Evolutionary conservation across 2,113 vertebrate genomes (phyloP), one percentile per base, ranked within the genome.

Genomic region (Corythornis cristatus): DNA sequence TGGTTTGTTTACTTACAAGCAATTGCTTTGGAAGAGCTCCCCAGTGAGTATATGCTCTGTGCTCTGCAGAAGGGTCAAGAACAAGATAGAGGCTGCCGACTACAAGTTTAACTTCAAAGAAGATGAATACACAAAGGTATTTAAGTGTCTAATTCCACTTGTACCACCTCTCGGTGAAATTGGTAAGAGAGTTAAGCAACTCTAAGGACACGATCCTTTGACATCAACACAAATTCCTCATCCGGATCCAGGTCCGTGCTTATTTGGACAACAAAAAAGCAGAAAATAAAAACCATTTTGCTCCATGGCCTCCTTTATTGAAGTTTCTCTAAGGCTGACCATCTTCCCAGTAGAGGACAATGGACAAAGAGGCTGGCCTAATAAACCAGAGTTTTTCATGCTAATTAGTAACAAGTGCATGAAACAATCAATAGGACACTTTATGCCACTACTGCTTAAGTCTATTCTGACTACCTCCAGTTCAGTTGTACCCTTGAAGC

Each of bases 391-490:
- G 56, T 60, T 89, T 95, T 92, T 83, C 25, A 42, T 60, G 80
- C 67, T 89, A 93, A 93, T 94, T 95, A 95, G 73, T 75, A 93
- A 95, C 87, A 89, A 40, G 60, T 89, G 48, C 75, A 88, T 57
- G 91, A 86, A 92, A 60, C 60, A 93, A 91, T 92, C 95, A 93
- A 95, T 88, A 95, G 79, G 91, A 93, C 94, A 88, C 60, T 35
- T 91, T 68, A 85, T 51, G 75, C 71, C 51, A 66, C 60, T 87
- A 83, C 46, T 83, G 33, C 62, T 92, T 73, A 89, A 73, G 79
- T 74, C 72, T 88, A 64, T 85, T 86, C 93, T 89, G 79, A 76
- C 76, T 78, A 57, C 60, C 53, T 75, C 73, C 60, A 35, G 73
- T 83, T 88, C 80, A 86, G 56, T n/a, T 7, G 0, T 75, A 93